These are phyloP conservation scores for Apodemia duryi DNA, from an alignment of 2,888 invertebrate genomes.

Conservation along the genomic window DNA sequence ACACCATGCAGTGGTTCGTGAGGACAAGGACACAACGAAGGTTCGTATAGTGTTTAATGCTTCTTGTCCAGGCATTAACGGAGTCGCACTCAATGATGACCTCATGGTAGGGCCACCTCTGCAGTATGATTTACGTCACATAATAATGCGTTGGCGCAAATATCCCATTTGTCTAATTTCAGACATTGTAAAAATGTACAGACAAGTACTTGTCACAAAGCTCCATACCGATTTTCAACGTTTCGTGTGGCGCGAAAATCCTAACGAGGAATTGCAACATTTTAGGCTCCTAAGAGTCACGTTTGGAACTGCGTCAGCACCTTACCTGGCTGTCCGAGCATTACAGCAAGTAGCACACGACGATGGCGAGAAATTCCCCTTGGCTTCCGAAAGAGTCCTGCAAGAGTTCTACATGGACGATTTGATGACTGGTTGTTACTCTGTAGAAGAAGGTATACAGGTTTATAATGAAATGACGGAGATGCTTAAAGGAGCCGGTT, in stretches of 20 bases:
- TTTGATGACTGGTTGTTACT: too few species aligned
- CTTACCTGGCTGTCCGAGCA: conserved; percentile 13
- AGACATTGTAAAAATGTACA: conserved; percentile 29
- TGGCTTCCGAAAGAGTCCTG: not conserved
- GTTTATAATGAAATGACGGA: too few species aligned
- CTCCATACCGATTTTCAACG: conserved; percentile 25
- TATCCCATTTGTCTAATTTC: conserved; percentile 23
- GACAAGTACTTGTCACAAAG: conserved; percentile 20
- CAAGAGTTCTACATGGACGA: not conserved
- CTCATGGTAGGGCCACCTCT: too few species aligned
- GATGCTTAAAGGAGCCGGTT: too few species aligned
- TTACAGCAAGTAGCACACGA: conserved; percentile 11
- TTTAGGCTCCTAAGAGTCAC: conserved; percentile 4
- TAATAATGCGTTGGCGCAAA: conserved; percentile 25
- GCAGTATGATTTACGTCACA: conserved; percentile 25
- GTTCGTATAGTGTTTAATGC: conserved; percentile 24
- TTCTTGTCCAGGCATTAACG: conserved; percentile 19
- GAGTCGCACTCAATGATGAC: not conserved
- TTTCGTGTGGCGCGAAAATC: conserved; percentile 25
- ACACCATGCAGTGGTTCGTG: conserved; percentile 24
- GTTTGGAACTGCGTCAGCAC: conserved; percentile 15
- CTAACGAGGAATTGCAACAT: not conserved
- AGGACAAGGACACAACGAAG: conserved; percentile 26
- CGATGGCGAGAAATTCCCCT: not conserved
- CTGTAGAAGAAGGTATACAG: too few species aligned